Evolutionary conservation across 2,888 invertebrate species (phyloP), one percentile per base, ranked within the genome.

Genomic region (Carpatolechia fugitivella): DNA sequence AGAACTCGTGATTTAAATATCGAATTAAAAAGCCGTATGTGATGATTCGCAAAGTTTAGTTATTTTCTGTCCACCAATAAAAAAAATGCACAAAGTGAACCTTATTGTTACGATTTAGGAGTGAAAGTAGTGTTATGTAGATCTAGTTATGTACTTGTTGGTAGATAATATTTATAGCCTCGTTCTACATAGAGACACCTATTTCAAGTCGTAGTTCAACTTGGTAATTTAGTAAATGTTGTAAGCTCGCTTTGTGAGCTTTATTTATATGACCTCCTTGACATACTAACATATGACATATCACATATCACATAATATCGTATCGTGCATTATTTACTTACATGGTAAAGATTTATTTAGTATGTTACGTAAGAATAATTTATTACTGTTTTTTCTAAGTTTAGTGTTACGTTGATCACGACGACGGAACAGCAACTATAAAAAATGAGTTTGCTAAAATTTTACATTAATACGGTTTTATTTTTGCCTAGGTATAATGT

Each of bases 101-200:
- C 6, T 24, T 24, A 24, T 24, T 24, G 3, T 24, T 24, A 24
- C 6, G 3, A 24, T 24, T 16, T 40, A 40, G 16, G 40, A 18
- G 40, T 40, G 40, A 40, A 40, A 40, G 40, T 40, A 18, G 18
- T 24, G 6, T 24, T 6, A 40, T 40, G 8, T 18, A 6, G 8
- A 40, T 14, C 14, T 10, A 16, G 10, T 14, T 10, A 40, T 6
- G n/a, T 13, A 5, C 7, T 14, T 14, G 14, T 14, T 40, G 10
- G 13, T 36, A n/a, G 36, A 14, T 36, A 14, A 16, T 14, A 16
- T 40, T 16, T 13, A 58, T 60, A 74, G 67, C 74, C 74, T 75
- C 66, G 74, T 68, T 68, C 72, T 56, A 68, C 61, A 68, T 69
- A 64, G 59, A 54, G 58, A 59, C 61, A 62, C 57, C 60, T 63